Base-by-base conservation (phyloP, 1,140 invertebrate species). In the Macrotrachela quadricornifera region DNA sequence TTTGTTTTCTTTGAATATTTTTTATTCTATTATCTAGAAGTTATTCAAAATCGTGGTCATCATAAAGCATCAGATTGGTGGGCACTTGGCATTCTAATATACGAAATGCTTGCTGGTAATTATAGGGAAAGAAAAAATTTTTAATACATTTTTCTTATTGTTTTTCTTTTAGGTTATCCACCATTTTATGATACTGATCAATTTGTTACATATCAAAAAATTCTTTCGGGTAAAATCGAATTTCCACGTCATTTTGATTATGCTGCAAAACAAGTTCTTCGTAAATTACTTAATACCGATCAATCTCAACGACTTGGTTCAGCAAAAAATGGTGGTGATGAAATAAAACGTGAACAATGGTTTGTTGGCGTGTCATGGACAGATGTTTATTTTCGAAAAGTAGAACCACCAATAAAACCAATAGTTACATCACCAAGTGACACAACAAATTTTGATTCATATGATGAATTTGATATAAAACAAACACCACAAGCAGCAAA, bases 61-160 rank as follows among this genome's bases (percentile, higher is more conserved):
- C 94, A 94, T 64, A 90, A 85, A 68, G 85, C 85, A 6, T 90
- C 95, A 0, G 90, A 95, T 64, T 95, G 86, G 85, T 95, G 90
- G 90, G 86, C 88, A 10, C 73, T 95, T 61, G 88, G 88, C 50
- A 83, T 95, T 39, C 74, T 95, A 10, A 86, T 94, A 50, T 94
- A 87, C 70, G 87, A 92, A 73, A 94, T 92, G 84, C 67, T 86
- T 49, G 79, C 81, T 12, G 52, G 55, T 30, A 15, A 4, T 2
- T 30, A 30, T 30, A 30, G 8, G 3, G 8, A 30, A 8, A 30
- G 21, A 30, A n/a, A n/a, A n/a, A n/a, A n/a, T n/a, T n/a, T n/a
- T n/a, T n/a, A n/a, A n/a, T n/a, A n/a, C n/a, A n/a, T n/a, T n/a
- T n/a, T n/a, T n/a, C n/a, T n/a, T n/a, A n/a, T n/a, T n/a, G n/a